These are phyloP conservation scores for Macquaria australasica DNA, from an alignment of 2,113 vertebrate genomes.

Conservation along the genomic window DNA sequence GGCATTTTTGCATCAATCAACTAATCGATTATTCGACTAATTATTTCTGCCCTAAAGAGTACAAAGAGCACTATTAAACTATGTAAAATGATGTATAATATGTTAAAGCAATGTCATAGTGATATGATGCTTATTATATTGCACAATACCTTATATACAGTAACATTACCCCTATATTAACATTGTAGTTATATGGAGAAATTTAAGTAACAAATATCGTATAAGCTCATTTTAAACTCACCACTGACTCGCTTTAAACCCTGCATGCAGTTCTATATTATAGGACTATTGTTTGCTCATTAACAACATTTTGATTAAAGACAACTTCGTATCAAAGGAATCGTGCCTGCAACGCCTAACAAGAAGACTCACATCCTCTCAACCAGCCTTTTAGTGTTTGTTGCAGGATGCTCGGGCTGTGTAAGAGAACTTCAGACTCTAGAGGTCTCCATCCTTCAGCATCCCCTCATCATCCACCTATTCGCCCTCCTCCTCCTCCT, in stretches of 20 bases:
- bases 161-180: not conserved
- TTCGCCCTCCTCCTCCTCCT: slow-evolving; percentile 61
- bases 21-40: not conserved
- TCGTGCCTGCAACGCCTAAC: slow-evolving; percentile 9
- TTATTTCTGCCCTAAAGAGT: not conserved
- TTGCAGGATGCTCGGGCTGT: slow-evolving; percentile 59
- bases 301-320: not conserved
- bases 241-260: not conserved
- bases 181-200: not conserved
- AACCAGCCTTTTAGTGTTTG: slow-evolving; percentile 9
- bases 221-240: not conserved
- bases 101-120: not conserved
- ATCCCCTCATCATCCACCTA: slow-evolving; percentile 80
- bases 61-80: not conserved
- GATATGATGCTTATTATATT: not conserved
- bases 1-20: not conserved
- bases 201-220: not conserved
- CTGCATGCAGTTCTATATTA: not conserved
- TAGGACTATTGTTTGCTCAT: not conserved
- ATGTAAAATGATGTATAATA: not conserved
- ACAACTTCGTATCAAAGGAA: not conserved
- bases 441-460: slow-evolving; percentile 89
- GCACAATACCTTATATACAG: not conserved
- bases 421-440: slow-evolving; percentile 84
- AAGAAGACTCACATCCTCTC: slow-evolving; percentile 1